phyloP scores from a whole-genome alignment of 2,113 vertebrate species.

The Alexandromys fortis region DNA sequence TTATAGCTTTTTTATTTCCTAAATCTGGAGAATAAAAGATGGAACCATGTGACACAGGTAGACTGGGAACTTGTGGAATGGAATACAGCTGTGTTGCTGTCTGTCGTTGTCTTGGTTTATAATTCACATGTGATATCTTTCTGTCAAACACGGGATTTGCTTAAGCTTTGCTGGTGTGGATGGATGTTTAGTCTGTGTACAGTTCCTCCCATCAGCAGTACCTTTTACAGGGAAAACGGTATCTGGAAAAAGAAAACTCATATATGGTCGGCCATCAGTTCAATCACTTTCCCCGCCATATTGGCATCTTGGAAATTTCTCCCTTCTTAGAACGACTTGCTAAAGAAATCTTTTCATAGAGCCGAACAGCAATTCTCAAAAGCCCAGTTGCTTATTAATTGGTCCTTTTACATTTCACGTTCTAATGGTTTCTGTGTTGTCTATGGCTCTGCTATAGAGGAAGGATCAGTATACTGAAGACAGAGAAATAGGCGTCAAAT shows the following conservation, averaged over 20 bases:
- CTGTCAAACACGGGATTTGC: slow-evolving; percentile 2
- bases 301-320: not conserved
- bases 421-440: not conserved
- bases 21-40: slow-evolving; percentile 27
- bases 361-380: not conserved
- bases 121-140: slow-evolving; percentile 66
- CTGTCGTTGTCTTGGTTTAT: slow-evolving; percentile 53
- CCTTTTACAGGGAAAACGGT: not conserved
- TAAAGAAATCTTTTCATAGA: not conserved
- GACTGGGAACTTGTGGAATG: not conserved
- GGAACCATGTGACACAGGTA: not conserved
- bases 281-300: not conserved
- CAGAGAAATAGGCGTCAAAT: not conserved
- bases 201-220: not conserved
- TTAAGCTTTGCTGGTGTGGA: not conserved
- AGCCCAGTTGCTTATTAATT: not conserved
- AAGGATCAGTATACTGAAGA: not conserved
- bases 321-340: not conserved
- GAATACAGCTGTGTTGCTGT: not conserved
- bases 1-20: slow-evolving; percentile 5
- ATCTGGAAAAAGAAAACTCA: not conserved
- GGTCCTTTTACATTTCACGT: not conserved
- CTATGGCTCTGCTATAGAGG: not conserved
- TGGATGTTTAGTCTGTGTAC: not conserved
- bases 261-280: rapidly evolving